A percentile compares a stretch with the other conserved stretches of the same genome.
phyloP scores from a whole-genome alignment of 2,797 vertebrate genomes.

The Crypturellus tataupa region DNA sequence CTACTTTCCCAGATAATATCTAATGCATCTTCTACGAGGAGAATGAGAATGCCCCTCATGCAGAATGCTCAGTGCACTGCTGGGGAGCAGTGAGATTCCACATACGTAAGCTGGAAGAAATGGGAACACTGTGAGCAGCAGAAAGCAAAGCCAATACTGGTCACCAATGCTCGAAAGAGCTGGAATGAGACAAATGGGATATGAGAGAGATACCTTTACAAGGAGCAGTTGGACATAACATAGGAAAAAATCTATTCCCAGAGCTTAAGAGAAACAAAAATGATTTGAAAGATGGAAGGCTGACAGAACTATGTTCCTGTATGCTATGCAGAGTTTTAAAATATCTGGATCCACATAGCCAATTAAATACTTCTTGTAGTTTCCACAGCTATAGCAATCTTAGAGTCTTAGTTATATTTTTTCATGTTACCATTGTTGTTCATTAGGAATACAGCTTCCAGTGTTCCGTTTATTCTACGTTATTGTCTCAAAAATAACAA shows the following conservation, averaged over 20 bases:
- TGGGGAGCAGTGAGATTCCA: background rate
- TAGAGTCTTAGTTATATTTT: background rate
- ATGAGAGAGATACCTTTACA: conserved; percentile 3
- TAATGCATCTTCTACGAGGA: background rate
- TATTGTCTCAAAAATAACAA: background rate
- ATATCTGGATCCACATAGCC: background rate
- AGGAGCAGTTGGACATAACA: background rate
- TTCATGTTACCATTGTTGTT: background rate
- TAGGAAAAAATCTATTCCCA: background rate
- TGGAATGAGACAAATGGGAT: background rate
- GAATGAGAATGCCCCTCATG: background rate
- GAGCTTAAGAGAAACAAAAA: background rate
- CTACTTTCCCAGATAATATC: background rate
- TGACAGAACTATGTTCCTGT: background rate
- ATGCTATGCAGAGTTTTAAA: background rate
- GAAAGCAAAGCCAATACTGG: background rate
- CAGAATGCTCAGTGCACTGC: too few species aligned
- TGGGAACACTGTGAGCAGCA: background rate
- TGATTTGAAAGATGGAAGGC: background rate
- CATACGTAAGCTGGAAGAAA: accelerated
- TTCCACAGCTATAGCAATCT: background rate
- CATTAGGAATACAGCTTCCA: background rate
- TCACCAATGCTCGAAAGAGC: background rate
- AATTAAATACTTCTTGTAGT: background rate
- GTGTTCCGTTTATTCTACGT: background rate